Conservation (phyloP, 2,797 vertebrate species). For the Tadarida brasiliensis region DNA sequence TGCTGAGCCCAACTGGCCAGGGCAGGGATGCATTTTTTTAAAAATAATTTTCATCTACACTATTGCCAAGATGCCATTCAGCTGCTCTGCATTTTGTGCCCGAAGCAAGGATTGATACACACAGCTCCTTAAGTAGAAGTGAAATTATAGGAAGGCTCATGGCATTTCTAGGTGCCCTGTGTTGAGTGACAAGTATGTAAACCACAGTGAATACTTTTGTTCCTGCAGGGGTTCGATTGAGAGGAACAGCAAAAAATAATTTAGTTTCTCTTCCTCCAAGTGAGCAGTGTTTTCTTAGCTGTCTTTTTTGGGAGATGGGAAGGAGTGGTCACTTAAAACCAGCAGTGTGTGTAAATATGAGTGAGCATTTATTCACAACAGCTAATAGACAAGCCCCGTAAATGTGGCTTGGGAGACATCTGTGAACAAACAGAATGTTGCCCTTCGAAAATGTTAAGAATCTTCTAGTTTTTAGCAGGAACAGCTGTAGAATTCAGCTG, state of each 20-base stretch:
- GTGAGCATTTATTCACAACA: not conserved
- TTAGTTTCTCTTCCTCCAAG: constrained; percentile 81
- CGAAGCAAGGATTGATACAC: constrained; percentile 38
- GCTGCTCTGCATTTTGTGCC: constrained; percentile 27
- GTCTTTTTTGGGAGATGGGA: constrained; percentile 71
- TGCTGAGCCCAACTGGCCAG: no score
- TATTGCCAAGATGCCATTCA: not conserved
- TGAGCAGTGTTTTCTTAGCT: constrained; percentile 67
- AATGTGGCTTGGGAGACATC: constrained; percentile 27
- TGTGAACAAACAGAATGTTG: constrained; percentile 62
- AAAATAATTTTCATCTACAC: not conserved
- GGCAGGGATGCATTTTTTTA: not conserved
- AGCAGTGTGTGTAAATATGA: constrained; percentile 42
- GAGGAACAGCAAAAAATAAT: constrained; percentile 76
- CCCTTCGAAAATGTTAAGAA: constrained; percentile 62
- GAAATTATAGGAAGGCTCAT: constrained; percentile 56
- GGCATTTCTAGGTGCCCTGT: constrained; percentile 63
- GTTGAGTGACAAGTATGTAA: constrained; percentile 76
- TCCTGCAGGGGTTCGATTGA: constrained; percentile 74
- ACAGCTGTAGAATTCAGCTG: constrained; percentile 69
- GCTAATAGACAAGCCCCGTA: not conserved
- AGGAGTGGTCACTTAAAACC: constrained; percentile 70
- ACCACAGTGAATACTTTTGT: constrained; percentile 78
- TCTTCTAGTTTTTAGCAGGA: constrained; percentile 66
- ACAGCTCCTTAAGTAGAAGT: constrained; percentile 53